Conservation (phyloP, 2,113 vertebrate genomes). For the Ranitomeya variabilis region DNA sequence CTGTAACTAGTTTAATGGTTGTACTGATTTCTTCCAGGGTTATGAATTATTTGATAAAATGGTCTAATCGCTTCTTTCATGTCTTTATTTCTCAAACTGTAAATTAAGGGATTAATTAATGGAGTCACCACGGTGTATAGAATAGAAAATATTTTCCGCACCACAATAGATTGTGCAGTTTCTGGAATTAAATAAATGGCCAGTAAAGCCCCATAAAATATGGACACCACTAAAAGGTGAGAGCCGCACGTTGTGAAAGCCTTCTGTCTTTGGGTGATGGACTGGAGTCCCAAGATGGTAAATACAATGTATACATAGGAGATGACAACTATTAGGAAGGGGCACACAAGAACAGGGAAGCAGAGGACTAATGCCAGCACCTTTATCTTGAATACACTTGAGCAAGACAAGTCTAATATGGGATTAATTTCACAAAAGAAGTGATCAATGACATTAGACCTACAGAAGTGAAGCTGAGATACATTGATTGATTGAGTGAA, state of each 20-base stretch:
- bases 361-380: slow-evolving; percentile 36
- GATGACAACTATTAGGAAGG: neutral
- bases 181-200: neutral
- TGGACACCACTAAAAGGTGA: neutral
- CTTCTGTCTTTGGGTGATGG: neutral
- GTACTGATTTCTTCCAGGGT: too few relatives aligned
- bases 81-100: too few relatives aligned
- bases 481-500: too few relatives aligned
- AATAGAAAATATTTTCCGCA: slow-evolving; percentile 4
- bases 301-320: slow-evolving; percentile 15
- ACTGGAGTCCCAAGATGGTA: neutral
- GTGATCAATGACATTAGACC: too few relatives aligned
- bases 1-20: too few relatives aligned
- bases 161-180: neutral
- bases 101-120: too few relatives aligned
- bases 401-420: slow-evolving; percentile 11
- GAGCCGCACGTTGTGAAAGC: slow-evolving; percentile 10
- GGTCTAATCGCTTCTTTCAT: too few relatives aligned
- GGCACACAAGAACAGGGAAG: neutral
- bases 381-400: neutral
- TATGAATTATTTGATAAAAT: too few relatives aligned
- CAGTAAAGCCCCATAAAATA: slow-evolving; percentile 5
- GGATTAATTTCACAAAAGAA: neutral
- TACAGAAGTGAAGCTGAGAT: too few relatives aligned
- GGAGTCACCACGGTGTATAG: too few relatives aligned